These are phyloP conservation scores for Subanguina moxae DNA, from an alignment of 1,140 invertebrate species.

Conservation along the genomic window DNA sequence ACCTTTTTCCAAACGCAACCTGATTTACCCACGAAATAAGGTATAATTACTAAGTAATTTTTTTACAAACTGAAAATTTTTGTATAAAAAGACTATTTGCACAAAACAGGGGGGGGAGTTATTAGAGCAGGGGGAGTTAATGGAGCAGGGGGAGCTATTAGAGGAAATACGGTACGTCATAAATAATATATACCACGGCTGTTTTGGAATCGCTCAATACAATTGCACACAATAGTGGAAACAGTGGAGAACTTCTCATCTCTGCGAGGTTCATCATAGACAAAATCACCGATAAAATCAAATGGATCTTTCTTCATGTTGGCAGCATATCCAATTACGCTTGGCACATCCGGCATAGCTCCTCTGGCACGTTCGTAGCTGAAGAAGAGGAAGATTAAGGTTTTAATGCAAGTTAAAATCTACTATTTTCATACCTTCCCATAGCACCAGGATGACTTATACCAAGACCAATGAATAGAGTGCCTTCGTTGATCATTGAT, in stretches of 20 bases:
- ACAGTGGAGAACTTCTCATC: slow-evolving; percentile 37
- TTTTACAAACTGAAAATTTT: no score
- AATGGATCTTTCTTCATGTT: slow-evolving; percentile 39
- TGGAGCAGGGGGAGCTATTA: no score
- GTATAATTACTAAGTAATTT: no score
- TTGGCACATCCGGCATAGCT: slow-evolving; percentile 18
- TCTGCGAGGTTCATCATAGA: slow-evolving; percentile 31
- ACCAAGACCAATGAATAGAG: slow-evolving; percentile 34
- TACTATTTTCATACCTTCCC: slow-evolving; percentile 9
- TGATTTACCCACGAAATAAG: no score
- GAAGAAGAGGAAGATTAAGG: not conserved
- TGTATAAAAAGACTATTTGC: no score
- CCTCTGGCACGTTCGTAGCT: slow-evolving; percentile 28
- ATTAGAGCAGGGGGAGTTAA: no score
- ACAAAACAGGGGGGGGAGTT: no score
- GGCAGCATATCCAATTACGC: slow-evolving; percentile 31
- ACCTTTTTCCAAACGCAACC: no score
- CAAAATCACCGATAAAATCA: slow-evolving; percentile 33
- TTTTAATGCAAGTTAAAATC: not conserved
- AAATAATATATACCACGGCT: slow-evolving; percentile 15
- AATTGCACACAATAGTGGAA: slow-evolving; percentile 17
- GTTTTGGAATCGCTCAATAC: slow-evolving; percentile 24
- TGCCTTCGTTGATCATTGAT: slow-evolving; percentile 24
- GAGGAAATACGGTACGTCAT: not conserved
- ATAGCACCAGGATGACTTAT: slow-evolving; percentile 32